Evolutionary conservation across 2,888 invertebrate species (phyloP).

Genomic region (Ochropacha duplaris): DNA sequence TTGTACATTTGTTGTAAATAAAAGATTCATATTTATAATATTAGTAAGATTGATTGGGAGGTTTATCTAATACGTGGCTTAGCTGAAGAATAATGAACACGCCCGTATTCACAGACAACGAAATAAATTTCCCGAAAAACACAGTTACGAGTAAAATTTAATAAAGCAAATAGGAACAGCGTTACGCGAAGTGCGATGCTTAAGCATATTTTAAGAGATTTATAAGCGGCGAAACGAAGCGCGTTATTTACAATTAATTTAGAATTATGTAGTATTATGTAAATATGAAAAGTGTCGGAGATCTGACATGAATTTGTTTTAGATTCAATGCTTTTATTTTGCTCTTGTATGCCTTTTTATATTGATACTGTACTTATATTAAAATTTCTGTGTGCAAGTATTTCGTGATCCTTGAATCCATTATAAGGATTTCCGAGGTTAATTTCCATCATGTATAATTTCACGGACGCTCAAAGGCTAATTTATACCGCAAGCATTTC

Average conservation of each 20-base stretch:
- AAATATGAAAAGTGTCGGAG: constrained; percentile 51
- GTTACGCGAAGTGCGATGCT: constrained; percentile 52
- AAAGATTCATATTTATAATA: too few species aligned
- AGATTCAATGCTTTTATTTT: constrained; percentile 11
- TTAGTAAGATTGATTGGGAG: constrained; percentile 39
- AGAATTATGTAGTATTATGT: constrained; percentile 54
- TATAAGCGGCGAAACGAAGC: constrained; percentile 57
- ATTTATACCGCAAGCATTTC: too few species aligned
- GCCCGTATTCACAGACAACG: constrained; percentile 55
- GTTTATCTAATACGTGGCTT: constrained; percentile 60
- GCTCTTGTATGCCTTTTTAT: too few species aligned
- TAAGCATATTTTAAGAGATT: constrained; percentile 67
- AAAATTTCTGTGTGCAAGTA: too few species aligned
- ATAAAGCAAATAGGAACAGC: constrained; percentile 69
- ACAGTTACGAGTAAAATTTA: constrained; percentile 66
- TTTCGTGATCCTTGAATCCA: too few species aligned
- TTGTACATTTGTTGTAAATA: too few species aligned
- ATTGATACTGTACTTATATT: neutral
- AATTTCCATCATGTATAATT: too few species aligned
- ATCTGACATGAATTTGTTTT: constrained; percentile 23
- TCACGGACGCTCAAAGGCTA: too few species aligned
- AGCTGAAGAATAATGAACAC: constrained; percentile 57
- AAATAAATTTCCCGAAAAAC: constrained; percentile 65
- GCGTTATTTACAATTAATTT: constrained; percentile 66
- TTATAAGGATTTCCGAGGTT: too few species aligned